These are phyloP conservation scores for Patella depressa DNA, from an alignment of 2,888 invertebrate species.

Conservation along the genomic window DNA sequence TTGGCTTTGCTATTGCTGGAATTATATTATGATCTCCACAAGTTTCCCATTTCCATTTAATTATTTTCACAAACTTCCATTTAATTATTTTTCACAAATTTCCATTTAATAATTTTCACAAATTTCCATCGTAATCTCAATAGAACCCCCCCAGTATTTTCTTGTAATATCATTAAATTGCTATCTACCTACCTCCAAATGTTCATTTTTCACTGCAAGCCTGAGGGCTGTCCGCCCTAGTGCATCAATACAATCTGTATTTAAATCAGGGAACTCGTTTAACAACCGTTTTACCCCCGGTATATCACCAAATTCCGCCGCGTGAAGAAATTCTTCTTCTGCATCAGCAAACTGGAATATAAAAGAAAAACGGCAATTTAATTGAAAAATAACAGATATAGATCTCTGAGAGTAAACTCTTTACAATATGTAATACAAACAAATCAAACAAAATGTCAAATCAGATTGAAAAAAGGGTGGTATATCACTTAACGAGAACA, in stretches of 20 bases:
- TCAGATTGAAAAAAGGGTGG: too few relatives aligned
- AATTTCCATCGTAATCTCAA: background rate
- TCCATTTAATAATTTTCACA: background rate
- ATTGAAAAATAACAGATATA: too few relatives aligned
- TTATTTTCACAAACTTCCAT: too few relatives aligned
- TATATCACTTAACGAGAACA: too few relatives aligned
- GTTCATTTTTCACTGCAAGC: conserved; percentile 69
- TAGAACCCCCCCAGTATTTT: background rate
- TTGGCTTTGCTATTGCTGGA: too few relatives aligned
- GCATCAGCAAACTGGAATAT: conserved; percentile 51
- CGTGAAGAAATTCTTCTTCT: conserved; percentile 67
- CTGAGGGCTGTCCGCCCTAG: conserved; percentile 65
- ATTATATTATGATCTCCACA: too few relatives aligned
- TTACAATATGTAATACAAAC: too few relatives aligned
- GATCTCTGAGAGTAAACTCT: too few relatives aligned
- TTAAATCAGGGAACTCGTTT: conserved; percentile 52
- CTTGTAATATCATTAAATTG: background rate
- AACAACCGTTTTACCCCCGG: conserved; percentile 58
- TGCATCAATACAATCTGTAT: conserved; percentile 66
- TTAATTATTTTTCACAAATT: background rate
- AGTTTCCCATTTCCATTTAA: too few relatives aligned
- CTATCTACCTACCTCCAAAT: conserved; percentile 60
- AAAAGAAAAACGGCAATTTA: too few relatives aligned
- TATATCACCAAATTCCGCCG: conserved; percentile 67
- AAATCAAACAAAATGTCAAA: too few relatives aligned